These are phyloP conservation scores for Micrasema minimum DNA, from an alignment of 1,140 invertebrate genomes.

Conservation along the genomic window DNA sequence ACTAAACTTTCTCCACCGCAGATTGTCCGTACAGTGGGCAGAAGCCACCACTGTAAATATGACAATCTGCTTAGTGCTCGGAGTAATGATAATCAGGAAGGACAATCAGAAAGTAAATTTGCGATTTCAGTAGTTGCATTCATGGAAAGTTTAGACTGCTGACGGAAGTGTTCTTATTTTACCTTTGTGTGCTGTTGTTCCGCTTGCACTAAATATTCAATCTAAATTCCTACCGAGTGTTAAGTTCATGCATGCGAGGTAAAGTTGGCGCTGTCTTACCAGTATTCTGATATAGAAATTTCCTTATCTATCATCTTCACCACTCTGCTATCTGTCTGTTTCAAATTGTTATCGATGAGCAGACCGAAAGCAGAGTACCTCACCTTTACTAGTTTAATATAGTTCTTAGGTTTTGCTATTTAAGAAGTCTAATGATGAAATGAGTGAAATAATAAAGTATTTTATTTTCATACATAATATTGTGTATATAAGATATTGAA, in stretches of 20 bases:
- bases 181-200: constrained; percentile 40
- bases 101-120: too few relatives aligned
- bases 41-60: too few relatives aligned
- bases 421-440: not conserved
- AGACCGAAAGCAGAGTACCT: not conserved
- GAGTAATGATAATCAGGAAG: too few relatives aligned
- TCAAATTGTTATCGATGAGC: too few relatives aligned
- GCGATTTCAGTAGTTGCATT: too few relatives aligned
- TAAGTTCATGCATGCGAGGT: constrained; percentile 15
- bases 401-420: not conserved
- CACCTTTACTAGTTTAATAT: not conserved
- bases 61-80: constrained; percentile 5
- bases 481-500: too few relatives aligned
- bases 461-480: too few relatives aligned
- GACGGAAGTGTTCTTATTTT: constrained; percentile 29
- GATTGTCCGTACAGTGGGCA: constrained; percentile 5
- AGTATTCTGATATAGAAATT: not conserved
- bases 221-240: not conserved
- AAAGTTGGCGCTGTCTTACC: constrained; percentile 5
- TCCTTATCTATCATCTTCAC: not conserved
- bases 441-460: too few relatives aligned
- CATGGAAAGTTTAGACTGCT: constrained; percentile 35
- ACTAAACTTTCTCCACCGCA: constrained; percentile 26
- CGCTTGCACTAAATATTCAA: constrained; percentile 47
- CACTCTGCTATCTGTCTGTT: not conserved